Base-by-base conservation (phyloP, 2,888 invertebrate species). In the Caenorhabditis virilis region DNA sequence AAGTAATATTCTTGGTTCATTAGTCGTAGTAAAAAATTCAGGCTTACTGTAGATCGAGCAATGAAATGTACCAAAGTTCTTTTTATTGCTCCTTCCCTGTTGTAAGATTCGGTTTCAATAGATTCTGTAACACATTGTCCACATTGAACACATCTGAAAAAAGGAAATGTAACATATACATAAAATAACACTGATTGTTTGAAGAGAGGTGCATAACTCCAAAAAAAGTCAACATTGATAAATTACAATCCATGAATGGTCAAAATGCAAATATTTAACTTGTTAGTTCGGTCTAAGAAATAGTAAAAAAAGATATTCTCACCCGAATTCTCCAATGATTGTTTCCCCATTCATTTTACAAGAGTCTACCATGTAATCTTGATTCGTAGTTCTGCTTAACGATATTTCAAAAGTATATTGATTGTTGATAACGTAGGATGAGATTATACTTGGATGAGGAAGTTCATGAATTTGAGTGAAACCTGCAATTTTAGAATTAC, bases 371-470 rank as follows among this genome's bases (percentile, higher is more conserved):
- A 76, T 53, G 56, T 78, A 78, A 51, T 78, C 78, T 22, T 68
- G 56, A 15, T 48, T 36, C n/a, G 56, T 52, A 3, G 74, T 69
- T 20, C 74, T 65, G 18, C 70, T 71, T 45, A 78, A 57, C 33
- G 58, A 76, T 9, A 78, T 63, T 49, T 78, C 78, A 41, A 78
- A 63, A 20, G 78, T 77, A 57, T 78, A 78, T 13, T 56, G 54
- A 26, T 61, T 36, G 27, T 72, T 74, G n/a, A 65, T 36, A 9
- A 11, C 13, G 38, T 63, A 70, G 7, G 43, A 33, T 11, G 48
- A 48, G 20, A 50, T 51, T 13, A 36, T 30, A 3, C 20, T 11
- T 15, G 26, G 43, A 15, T 18, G 30, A 5, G 55, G 46, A 11
- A 41, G n/a, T 15, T 42, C 38, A 11, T 59, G 49, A 20, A 69